Evolutionary conservation across 2,888 invertebrate species (phyloP).

Genomic region (Sesia apiformis): DNA sequence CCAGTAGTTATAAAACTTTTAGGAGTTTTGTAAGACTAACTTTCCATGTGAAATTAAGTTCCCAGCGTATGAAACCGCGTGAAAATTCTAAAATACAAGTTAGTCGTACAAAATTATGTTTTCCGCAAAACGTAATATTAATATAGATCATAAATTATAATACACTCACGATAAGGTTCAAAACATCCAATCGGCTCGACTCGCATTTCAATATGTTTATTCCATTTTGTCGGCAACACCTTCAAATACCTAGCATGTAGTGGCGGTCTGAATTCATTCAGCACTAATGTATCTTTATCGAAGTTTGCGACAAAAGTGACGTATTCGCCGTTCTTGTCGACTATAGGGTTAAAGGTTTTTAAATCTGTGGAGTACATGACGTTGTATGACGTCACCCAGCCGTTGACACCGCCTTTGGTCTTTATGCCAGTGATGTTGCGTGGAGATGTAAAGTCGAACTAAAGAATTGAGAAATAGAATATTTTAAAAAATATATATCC

Average conservation of each 20-base stretch:
- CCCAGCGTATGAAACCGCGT: background rate
- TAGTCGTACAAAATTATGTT: no score
- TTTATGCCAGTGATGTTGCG: conserved; percentile 85
- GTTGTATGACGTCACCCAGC: conserved; percentile 85
- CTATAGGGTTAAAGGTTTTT: conserved; percentile 80
- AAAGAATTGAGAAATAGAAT: conserved; percentile 12
- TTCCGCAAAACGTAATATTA: no score
- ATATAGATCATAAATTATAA: background rate
- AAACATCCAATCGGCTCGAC: conserved; percentile 87
- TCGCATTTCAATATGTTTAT: conserved; percentile 81
- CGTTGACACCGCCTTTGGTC: conserved; percentile 80
- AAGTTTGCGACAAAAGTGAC: conserved; percentile 82
- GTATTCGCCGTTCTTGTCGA: conserved; percentile 68
- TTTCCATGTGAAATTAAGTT: no score
- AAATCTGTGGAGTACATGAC: conserved; percentile 83
- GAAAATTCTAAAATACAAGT: background rate
- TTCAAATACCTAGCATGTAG: conserved; percentile 82
- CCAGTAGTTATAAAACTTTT: no score
- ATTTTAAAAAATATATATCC: no score
- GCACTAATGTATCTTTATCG: conserved; percentile 75
- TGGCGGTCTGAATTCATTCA: conserved; percentile 81
- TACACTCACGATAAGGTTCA: conserved; percentile 75
- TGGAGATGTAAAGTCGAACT: conserved; percentile 85
- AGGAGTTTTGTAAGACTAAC: no score
- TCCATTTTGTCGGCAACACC: conserved; percentile 83